Conservation (phyloP, 2,113 vertebrate genomes). For the Shinisaurus crocodilurus region DNA sequence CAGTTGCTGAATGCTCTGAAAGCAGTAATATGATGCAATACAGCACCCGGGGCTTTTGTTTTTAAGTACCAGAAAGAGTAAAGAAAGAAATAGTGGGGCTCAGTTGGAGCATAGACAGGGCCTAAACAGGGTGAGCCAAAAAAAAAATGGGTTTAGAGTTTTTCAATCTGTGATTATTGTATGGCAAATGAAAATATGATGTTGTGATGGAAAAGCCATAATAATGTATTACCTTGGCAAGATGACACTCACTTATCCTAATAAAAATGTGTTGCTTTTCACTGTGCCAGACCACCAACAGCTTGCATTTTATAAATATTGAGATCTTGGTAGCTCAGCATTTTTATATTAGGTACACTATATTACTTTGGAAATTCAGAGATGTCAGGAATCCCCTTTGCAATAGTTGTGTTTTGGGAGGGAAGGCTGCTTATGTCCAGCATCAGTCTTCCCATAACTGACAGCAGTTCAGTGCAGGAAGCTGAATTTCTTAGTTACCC, state of each 20-base stretch:
- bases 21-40: not conserved
- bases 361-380: slow-evolving; percentile 3
- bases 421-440: not conserved
- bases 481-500: not conserved
- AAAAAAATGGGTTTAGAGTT: not conserved
- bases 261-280: slow-evolving; percentile 17
- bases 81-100: not conserved
- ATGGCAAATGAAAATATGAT: slow-evolving; percentile 19
- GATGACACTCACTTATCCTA: not conserved
- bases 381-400: not conserved
- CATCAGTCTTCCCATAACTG: not conserved
- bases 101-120: not conserved
- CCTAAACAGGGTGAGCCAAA: not conserved
- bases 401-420: not conserved
- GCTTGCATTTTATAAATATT: slow-evolving; percentile 31
- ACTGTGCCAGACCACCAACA: not conserved
- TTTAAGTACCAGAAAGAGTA: not conserved
- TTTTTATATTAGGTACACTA: not conserved
- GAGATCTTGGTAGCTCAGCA: not conserved
- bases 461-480: not conserved
- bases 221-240: slow-evolving; percentile 1
- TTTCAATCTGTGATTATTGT: slow-evolving; percentile 19
- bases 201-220: not conserved
- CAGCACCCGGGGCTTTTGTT: slow-evolving; percentile 2
- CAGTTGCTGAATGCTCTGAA: not conserved